Percentiles rank a stretch among this genome's conserved stretches.
Conservation (phyloP, 1,140 invertebrate genomes). For the Drosophila kanapiae region DNA sequence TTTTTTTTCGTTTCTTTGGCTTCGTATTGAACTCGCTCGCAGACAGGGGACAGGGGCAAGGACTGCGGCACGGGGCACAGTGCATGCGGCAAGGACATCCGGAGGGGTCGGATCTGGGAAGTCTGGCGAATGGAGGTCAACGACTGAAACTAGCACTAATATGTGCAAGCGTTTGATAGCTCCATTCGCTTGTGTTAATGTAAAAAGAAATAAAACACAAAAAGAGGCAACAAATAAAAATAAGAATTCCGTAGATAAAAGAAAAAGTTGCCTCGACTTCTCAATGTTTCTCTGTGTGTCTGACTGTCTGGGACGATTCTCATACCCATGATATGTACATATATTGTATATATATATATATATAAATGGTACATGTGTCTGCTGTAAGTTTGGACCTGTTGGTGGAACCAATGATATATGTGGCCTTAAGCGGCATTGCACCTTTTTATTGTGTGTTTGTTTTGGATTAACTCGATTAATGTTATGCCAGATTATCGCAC, state of each 20-base stretch:
- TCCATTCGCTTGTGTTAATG: constrained; percentile 71
- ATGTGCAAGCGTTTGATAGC: constrained; percentile 55
- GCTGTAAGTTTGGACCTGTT: constrained; percentile 64
- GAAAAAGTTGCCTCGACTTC: constrained; percentile 63
- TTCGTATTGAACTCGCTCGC: constrained; percentile 79
- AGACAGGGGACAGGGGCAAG: constrained; percentile 31
- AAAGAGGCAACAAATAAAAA: constrained; percentile 60
- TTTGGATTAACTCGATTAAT: constrained; percentile 46
- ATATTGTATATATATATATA: constrained; percentile 13
- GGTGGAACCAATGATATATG: constrained; percentile 52
- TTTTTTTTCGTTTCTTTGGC: constrained; percentile 75
- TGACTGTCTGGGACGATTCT: constrained; percentile 30
- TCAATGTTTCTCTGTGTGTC: constrained; percentile 15
- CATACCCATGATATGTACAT: constrained; percentile 27
- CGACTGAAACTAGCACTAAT: constrained; percentile 80
- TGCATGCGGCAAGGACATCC: constrained; percentile 51
- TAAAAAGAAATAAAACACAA: constrained; percentile 74
- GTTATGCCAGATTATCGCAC: constrained; percentile 11
- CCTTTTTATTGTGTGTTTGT: constrained; percentile 41
- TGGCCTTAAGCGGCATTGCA: constrained; percentile 35
- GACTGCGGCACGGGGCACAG: constrained; percentile 20
- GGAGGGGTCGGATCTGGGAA: constrained; percentile 9
- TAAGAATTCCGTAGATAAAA: constrained; percentile 62
- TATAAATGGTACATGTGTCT: constrained; percentile 24
- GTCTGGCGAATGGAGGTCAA: constrained; percentile 84